A percentile compares a stretch with the other conserved stretches of the same genome.
phyloP scores from a whole-genome alignment of 2,888 invertebrate species.

The Sylvicola cinctus region DNA sequence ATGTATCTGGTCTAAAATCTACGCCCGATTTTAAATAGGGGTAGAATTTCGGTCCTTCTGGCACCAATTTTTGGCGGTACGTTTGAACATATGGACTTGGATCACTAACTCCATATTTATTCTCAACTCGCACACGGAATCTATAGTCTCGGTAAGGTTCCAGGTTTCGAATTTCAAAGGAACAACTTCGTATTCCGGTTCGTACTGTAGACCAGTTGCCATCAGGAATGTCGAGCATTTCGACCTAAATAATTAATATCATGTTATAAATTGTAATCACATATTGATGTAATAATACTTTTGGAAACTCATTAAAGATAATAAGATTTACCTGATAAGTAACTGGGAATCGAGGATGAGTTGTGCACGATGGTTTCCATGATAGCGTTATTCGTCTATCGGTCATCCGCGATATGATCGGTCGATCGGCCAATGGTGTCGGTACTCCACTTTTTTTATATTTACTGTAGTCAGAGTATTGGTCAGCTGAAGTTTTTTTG shows the following conservation, averaged over 20 bases:
- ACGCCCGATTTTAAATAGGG: constrained; percentile 63
- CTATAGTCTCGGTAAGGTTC: constrained; percentile 88
- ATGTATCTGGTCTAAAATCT: constrained; percentile 66
- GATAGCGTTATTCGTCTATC: constrained; percentile 73
- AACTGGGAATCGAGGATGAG: constrained; percentile 70
- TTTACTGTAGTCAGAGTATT: constrained; percentile 67
- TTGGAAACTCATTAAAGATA: neutral
- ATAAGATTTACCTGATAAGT: constrained; percentile 53
- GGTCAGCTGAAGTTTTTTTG: constrained; percentile 49
- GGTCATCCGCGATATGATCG: constrained; percentile 82
- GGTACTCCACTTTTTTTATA: constrained; percentile 68
- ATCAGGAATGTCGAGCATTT: constrained; percentile 80
- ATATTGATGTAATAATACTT: neutral
- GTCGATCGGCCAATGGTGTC: constrained; percentile 70
- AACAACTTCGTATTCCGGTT: constrained; percentile 69
- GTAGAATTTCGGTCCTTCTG: constrained; percentile 56
- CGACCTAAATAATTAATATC: constrained; percentile 29
- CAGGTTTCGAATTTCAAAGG: constrained; percentile 73
- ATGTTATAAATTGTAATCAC: neutral
- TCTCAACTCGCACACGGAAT: constrained; percentile 89
- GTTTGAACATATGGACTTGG: constrained; percentile 83
- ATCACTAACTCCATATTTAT: constrained; percentile 89
- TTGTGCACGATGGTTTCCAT: constrained; percentile 85
- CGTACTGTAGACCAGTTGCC: constrained; percentile 85
- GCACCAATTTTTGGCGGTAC: constrained; percentile 54